phyloP scores from a whole-genome alignment of 2,888 invertebrate species.

The Stegophylla sp. region DNA sequence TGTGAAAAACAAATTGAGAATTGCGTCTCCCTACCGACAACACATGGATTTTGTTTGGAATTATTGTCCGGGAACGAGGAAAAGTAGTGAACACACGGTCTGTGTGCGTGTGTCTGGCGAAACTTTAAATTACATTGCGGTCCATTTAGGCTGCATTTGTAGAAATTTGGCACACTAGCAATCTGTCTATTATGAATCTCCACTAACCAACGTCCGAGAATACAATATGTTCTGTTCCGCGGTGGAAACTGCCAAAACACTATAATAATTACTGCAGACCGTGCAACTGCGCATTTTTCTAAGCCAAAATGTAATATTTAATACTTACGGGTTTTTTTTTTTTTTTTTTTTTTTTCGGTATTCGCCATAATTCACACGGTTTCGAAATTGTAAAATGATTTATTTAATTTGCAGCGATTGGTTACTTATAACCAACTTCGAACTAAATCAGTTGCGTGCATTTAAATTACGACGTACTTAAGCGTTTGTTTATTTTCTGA shows the following conservation, averaged over 20 bases:
- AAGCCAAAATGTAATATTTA: constrained; percentile 32
- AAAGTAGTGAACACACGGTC: constrained; percentile 24
- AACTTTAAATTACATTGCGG: constrained; percentile 33
- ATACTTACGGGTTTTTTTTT: no score
- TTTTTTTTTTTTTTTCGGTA: not conserved
- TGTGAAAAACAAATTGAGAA: no score
- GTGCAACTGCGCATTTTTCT: constrained; percentile 14
- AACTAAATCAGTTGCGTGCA: no score
- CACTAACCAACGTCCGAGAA: constrained; percentile 36
- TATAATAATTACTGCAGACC: constrained; percentile 33
- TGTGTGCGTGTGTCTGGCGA: constrained; percentile 37
- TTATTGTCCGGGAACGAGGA: constrained; percentile 26
- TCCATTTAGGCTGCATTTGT: constrained; percentile 46
- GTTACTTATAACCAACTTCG: no score
- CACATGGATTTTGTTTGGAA: no score
- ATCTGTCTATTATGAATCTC: constrained; percentile 48
- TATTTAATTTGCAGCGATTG: not conserved
- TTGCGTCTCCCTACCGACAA: no score
- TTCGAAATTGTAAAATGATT: not conserved
- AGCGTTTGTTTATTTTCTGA: no score
- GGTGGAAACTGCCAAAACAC: constrained; percentile 51
- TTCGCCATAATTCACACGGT: not conserved
- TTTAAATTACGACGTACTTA: no score
- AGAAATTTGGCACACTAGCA: constrained; percentile 51
- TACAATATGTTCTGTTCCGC: constrained; percentile 44